Conservation (phyloP, 1,140 invertebrate genomes). For the Sinella curviseta region DNA sequence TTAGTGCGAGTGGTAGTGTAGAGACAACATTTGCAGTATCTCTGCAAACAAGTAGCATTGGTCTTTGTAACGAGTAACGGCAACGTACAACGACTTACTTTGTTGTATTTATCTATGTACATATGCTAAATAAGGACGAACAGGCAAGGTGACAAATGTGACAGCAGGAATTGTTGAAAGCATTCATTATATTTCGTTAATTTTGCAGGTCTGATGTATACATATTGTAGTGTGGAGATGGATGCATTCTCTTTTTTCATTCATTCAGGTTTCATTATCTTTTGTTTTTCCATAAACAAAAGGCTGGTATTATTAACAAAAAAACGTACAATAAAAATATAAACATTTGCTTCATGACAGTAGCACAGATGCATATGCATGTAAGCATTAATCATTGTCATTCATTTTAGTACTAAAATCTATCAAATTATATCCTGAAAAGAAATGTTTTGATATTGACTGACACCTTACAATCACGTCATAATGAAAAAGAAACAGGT, state of each 20-base stretch:
- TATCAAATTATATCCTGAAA: not conserved
- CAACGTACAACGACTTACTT: too few species aligned
- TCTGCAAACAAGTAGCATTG: too few species aligned
- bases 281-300: not conserved
- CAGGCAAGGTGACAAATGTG: not conserved
- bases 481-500: not conserved
- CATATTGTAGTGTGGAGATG: too few species aligned
- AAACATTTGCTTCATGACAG: too few species aligned
- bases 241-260: not conserved
- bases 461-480: not conserved
- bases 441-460: not conserved
- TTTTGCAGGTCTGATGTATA: not conserved
- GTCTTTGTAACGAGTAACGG: too few species aligned
- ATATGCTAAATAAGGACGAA: not conserved
- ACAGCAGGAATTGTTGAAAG: not conserved
- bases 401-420: not conserved
- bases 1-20: too few species aligned
- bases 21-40: too few species aligned
- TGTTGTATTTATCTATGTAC: too few species aligned
- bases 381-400: not conserved
- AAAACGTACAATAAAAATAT: not conserved
- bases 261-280: not conserved
- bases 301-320: not conserved
- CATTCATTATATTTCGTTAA: not conserved
- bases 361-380: not conserved